Conservation (phyloP, 2,113 vertebrate genomes). For the Odontesthes bonariensis region DNA sequence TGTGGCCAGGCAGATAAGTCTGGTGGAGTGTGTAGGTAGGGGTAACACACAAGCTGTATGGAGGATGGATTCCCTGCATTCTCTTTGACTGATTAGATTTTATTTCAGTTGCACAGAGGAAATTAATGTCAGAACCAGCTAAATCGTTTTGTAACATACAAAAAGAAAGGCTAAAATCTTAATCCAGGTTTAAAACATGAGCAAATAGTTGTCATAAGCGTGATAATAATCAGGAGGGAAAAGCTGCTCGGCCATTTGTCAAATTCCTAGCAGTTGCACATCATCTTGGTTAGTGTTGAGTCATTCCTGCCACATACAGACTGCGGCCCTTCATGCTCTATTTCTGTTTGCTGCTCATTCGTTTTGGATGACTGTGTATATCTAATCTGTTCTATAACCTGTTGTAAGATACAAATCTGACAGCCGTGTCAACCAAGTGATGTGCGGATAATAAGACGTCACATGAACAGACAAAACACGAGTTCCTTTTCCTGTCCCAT, state of each 20-base stretch:
- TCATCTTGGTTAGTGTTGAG: not conserved
- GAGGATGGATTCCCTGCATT: not conserved
- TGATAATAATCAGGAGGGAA: too few relatives aligned
- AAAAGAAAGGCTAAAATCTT: not conserved
- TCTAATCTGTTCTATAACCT: not conserved
- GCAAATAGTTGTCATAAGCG: too few relatives aligned
- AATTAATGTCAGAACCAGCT: not conserved
- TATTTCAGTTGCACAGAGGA: not conserved
- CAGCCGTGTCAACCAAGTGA: not conserved
- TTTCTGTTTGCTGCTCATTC: constrained; percentile 3
- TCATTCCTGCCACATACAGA: not conserved
- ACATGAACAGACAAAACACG: not conserved
- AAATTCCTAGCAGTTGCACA: not conserved
- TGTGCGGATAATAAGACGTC: too few relatives aligned
- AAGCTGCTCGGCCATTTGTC: not conserved
- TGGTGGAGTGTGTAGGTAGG: constrained; percentile 96
- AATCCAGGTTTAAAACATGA: too few relatives aligned
- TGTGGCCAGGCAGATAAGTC: constrained; percentile 96
- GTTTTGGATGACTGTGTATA: constrained; percentile 16
- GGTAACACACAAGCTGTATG: constrained; percentile 18
- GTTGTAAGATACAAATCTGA: not conserved
- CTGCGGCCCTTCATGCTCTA: not conserved
- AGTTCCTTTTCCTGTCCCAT: not conserved
- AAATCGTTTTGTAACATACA: not conserved
- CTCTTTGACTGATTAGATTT: not conserved